Percentiles rank a stretch among this genome's conserved stretches.
phyloP scores from a whole-genome alignment of 1,140 invertebrate species.

The Onthophagus taurus region DNA sequence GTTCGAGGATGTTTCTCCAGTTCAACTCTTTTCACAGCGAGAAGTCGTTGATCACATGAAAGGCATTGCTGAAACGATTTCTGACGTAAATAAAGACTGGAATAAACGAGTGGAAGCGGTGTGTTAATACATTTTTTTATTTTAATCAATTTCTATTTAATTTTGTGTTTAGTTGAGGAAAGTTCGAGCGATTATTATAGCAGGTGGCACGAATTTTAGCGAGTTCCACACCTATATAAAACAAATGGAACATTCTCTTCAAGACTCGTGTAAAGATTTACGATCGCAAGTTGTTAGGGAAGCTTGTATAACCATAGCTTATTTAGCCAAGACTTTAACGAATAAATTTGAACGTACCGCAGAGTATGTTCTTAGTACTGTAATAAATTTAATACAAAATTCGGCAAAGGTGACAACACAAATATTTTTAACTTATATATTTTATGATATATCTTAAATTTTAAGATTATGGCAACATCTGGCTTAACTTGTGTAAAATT shows the following conservation, averaged over 20 bases:
- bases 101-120: conserved; percentile 83
- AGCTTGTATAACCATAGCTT: conserved; percentile 89
- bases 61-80: conserved; percentile 63
- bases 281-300: conserved; percentile 85
- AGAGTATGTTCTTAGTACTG: conserved; percentile 66
- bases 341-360: conserved; percentile 79
- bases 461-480: conserved; percentile 81
- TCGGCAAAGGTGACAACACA: conserved; percentile 73
- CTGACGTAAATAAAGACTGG: conserved; percentile 81
- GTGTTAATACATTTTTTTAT: conserved; percentile 33
- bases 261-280: conserved; percentile 80
- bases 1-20: conserved; percentile 74
- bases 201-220: conserved; percentile 68
- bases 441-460: conserved; percentile 6
- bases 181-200: conserved; percentile 69
- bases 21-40: conserved; percentile 72
- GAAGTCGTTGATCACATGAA: conserved; percentile 79
- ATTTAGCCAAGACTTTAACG: conserved; percentile 73
- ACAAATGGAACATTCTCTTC: conserved; percentile 69
- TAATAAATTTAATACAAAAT: conserved; percentile 91
- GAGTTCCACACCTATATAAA: conserved; percentile 76
- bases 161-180: conserved; percentile 61
- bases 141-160: conserved; percentile 7
- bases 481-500: conserved; percentile 80
- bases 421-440: not conserved